Evolutionary conservation across 1,140 invertebrate genomes (phyloP).

Genomic region (Drosophila suzukii): DNA sequence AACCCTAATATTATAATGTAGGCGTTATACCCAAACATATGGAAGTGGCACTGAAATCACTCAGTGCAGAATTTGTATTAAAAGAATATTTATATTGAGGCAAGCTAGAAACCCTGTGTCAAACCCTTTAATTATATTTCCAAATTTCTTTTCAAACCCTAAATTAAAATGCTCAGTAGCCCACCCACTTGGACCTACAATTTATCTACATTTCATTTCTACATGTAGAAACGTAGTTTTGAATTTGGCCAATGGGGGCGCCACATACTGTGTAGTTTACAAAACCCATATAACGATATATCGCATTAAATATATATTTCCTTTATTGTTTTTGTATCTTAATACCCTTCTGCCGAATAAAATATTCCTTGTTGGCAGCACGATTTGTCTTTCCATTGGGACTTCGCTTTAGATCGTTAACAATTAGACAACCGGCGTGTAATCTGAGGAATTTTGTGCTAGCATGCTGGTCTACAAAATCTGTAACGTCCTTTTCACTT

Average conservation of each 20-base stretch:
- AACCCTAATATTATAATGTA: too few species aligned
- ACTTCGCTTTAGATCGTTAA: constrained; percentile 84
- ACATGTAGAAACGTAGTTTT: background rate
- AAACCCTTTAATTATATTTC: too few species aligned
- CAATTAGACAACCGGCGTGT: constrained; percentile 78
- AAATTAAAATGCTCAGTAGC: too few species aligned
- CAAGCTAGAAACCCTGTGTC: too few species aligned
- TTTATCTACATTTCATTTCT: background rate
- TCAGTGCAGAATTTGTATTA: too few species aligned
- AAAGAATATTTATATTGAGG: too few species aligned
- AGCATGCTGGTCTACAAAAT: constrained; percentile 34
- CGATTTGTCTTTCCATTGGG: constrained; percentile 84
- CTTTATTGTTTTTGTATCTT: background rate
- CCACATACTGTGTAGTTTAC: background rate
- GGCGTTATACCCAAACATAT: too few species aligned
- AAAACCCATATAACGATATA: too few species aligned
- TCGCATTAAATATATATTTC: background rate
- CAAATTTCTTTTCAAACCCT: too few species aligned
- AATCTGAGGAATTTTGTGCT: constrained; percentile 52
- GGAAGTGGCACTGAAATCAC: too few species aligned
- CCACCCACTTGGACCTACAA: too few species aligned
- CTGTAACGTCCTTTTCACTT: constrained; percentile 36
- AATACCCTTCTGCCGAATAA: background rate
- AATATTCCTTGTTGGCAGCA: constrained; percentile 14
- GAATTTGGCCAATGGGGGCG: background rate